phyloP scores from a whole-genome alignment of 2,113 vertebrate species.

The Rhagologus leucostigma region DNA sequence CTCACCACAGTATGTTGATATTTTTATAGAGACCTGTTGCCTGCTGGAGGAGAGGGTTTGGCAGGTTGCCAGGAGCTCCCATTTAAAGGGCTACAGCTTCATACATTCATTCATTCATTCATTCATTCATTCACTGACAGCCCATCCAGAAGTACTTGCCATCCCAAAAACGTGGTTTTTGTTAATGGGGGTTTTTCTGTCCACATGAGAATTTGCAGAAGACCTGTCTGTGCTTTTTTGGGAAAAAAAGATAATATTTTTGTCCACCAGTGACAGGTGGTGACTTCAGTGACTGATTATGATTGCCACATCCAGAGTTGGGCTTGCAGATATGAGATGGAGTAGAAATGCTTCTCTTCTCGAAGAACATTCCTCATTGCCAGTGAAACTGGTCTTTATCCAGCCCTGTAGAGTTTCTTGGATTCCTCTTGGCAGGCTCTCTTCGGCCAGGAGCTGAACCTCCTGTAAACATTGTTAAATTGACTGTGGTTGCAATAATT shows the following conservation, averaged over 20 bases:
- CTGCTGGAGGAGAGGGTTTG: neutral
- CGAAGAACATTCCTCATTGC: neutral
- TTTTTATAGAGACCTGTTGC: neutral
- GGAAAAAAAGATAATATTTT: neutral
- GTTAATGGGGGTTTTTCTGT: neutral
- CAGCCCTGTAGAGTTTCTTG: neutral
- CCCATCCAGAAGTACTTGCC: neutral
- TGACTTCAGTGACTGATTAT: neutral
- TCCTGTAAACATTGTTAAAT: neutral
- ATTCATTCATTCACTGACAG: neutral
- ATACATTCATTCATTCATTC: no score
- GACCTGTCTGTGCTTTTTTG: neutral
- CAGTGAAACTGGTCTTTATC: neutral
- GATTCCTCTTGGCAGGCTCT: neutral
- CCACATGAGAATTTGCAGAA: neutral
- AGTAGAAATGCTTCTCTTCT: neutral
- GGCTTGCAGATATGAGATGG: neutral
- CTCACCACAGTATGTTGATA: neutral
- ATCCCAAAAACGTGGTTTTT: neutral
- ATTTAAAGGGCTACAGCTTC: neutral
- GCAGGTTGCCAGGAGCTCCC: neutral
- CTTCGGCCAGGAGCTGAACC: neutral
- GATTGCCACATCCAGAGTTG: neutral
- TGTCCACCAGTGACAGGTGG: neutral
- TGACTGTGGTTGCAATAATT: neutral